A percentile compares a stretch with the other conserved stretches of the same genome.
These are phyloP conservation scores for Lipotes vexillifer DNA, from an alignment of 2,113 vertebrate species.

Conservation along the genomic window DNA sequence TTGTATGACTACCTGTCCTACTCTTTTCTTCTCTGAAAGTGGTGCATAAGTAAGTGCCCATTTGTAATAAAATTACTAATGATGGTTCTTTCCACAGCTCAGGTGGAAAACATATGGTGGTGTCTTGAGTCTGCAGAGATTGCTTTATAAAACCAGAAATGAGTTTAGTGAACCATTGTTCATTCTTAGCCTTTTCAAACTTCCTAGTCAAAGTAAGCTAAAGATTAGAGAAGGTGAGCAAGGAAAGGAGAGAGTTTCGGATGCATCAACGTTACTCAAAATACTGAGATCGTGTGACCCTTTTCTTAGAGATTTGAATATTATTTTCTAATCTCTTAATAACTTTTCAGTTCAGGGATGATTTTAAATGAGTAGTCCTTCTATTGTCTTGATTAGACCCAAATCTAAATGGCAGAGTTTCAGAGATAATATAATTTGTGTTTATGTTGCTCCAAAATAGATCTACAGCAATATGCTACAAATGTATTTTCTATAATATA, in stretches of 20 bases:
- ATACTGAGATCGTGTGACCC: neutral
- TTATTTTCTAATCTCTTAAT: slow-evolving; percentile 25
- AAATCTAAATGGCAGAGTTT: neutral
- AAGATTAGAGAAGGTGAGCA: neutral
- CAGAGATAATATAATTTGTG: neutral
- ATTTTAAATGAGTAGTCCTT: neutral
- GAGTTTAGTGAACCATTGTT: slow-evolving; percentile 50
- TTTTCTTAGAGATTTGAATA: neutral
- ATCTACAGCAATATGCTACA: neutral
- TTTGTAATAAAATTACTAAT: slow-evolving; percentile 42
- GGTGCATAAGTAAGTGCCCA: slow-evolving; percentile 30
- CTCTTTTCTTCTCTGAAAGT: neutral
- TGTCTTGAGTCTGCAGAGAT: slow-evolving; percentile 22
- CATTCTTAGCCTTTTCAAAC: slow-evolving; percentile 27
- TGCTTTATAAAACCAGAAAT: slow-evolving; percentile 64
- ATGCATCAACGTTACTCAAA: neutral
- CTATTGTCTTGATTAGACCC: neutral
- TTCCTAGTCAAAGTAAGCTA: neutral
- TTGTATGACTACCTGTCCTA: neutral
- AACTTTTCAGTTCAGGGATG: neutral
- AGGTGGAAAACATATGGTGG: slow-evolving; percentile 25
- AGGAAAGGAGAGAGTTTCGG: neutral
- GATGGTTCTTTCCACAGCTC: slow-evolving; percentile 29
- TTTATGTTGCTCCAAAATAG: neutral
- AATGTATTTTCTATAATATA: neutral